Evolutionary conservation across 2,113 vertebrate species (phyloP), one percentile per base, ranked within the genome.

Genomic region (Xiphophorus hellerii): DNA sequence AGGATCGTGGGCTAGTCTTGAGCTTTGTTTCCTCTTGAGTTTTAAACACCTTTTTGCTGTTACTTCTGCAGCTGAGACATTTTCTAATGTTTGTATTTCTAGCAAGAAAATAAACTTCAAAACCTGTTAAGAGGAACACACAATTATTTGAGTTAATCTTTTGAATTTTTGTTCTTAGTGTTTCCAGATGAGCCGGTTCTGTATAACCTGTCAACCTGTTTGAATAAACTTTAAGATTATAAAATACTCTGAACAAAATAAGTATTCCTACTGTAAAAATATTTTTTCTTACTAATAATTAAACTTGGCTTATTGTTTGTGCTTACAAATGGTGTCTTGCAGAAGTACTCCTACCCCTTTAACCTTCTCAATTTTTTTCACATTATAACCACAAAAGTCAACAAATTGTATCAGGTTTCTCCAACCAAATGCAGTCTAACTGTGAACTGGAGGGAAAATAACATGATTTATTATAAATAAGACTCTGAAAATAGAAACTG

Each of bases 121-220:
- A 84, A 58, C 7, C 64, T 71, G 22, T 33, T 14, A 69, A 63
- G 39, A 85, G 80, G 73, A 22, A 35, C 54, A 62, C 76, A 35
- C 65, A 62, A 61, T 68, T 39, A 27, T 73, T 86, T 30, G 31
- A 65, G 27, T 78, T 67, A 28, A 81, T 64, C 72, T 69, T 73
- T 42, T 67, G 63, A 64, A 58, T 81, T 84, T 88, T 87, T 89
- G 64, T 85, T 90, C 65, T 85, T 69, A 81, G 89, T 84, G 82
- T 88, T 90, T 90, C 89, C 84, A 77, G 80, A 66, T 62, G 71
- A 81, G 69, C 27, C 61, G 66, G 28, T 51, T 66, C 69, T 74
- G 61, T 87, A 80, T 61, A 79, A 11, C 48, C 6, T 22, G 48
- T 22, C 48, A 3, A 51, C 7, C 51, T 25, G 51, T 22, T 54